Evolutionary conservation across 2,888 invertebrate genomes (phyloP).

Genomic region (Orchestes rusci): DNA sequence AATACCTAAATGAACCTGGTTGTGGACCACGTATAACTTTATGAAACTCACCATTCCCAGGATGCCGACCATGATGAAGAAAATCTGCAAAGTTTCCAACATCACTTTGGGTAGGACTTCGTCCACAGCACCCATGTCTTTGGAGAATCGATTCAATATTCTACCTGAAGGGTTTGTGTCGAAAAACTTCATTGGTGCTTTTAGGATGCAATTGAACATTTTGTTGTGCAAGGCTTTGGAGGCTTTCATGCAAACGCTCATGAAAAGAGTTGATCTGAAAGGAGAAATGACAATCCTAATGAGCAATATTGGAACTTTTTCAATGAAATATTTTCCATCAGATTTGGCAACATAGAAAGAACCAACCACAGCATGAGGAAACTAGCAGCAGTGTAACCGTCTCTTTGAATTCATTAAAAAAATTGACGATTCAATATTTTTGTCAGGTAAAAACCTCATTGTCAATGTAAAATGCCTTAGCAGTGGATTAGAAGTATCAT

Average conservation of each 20-base stretch:
- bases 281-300: not conserved
- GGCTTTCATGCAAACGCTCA: constrained; percentile 66
- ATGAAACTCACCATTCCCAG: constrained; percentile 23
- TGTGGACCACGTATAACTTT: too few relatives aligned
- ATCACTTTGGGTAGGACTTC: constrained; percentile 61
- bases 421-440: too few relatives aligned
- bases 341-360: too few relatives aligned
- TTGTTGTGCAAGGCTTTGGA: constrained; percentile 67
- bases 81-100: constrained; percentile 58
- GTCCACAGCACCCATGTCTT: constrained; percentile 75
- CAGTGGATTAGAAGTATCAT: too few relatives aligned
- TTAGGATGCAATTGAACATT: constrained; percentile 69
- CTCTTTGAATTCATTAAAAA: too few relatives aligned
- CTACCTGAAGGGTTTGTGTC: constrained; percentile 77
- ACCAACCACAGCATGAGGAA: too few relatives aligned
- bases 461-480: too few relatives aligned
- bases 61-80: constrained; percentile 64
- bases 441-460: too few relatives aligned
- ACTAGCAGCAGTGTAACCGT: too few relatives aligned
- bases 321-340: too few relatives aligned
- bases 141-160: constrained; percentile 77
- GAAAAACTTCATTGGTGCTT: constrained; percentile 75
- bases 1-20: constrained; percentile 51
- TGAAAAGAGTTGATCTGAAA: constrained; percentile 60
- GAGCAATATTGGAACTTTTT: too few relatives aligned